Conservation (phyloP, 1,140 invertebrate genomes). For the Solenopsis fugax region DNA sequence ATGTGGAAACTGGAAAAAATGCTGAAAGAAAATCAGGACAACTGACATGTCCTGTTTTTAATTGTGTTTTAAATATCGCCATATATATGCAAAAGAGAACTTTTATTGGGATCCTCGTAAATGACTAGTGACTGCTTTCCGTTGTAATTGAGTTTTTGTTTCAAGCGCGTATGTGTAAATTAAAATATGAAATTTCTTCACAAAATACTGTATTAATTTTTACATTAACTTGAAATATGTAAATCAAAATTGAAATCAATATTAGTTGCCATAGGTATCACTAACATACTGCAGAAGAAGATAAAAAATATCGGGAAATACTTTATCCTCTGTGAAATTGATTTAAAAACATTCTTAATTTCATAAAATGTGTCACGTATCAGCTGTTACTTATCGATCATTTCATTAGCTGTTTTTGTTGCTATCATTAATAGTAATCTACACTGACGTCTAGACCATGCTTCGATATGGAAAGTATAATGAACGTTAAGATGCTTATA, state of each 20-base stretch:
- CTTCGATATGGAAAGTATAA: neutral
- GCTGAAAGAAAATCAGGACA: conserved; percentile 26
- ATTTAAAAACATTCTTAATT: conserved; percentile 14
- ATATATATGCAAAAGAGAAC: neutral
- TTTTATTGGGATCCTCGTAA: conserved; percentile 28
- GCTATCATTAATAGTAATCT: neutral
- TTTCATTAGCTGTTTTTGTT: neutral
- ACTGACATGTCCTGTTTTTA: neutral
- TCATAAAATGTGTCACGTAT: neutral
- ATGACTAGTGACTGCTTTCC: neutral
- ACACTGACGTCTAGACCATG: neutral
- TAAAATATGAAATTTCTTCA: neutral
- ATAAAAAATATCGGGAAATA: neutral
- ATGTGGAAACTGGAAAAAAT: conserved; percentile 5
- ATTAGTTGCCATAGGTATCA: neutral
- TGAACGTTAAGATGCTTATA: neutral
- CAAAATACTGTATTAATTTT: neutral
- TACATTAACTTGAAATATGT: neutral
- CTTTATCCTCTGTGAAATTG: neutral
- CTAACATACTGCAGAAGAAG: neutral
- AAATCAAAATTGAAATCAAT: neutral
- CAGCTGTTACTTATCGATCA: neutral
- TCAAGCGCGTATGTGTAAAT: neutral
- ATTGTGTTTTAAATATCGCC: conserved; percentile 29
- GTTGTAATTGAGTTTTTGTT: neutral